A percentile compares a stretch with the other conserved stretches of the same genome.
These are phyloP conservation scores for Solen grandis DNA, from an alignment of 1,140 invertebrate genomes.

Conservation along the genomic window DNA sequence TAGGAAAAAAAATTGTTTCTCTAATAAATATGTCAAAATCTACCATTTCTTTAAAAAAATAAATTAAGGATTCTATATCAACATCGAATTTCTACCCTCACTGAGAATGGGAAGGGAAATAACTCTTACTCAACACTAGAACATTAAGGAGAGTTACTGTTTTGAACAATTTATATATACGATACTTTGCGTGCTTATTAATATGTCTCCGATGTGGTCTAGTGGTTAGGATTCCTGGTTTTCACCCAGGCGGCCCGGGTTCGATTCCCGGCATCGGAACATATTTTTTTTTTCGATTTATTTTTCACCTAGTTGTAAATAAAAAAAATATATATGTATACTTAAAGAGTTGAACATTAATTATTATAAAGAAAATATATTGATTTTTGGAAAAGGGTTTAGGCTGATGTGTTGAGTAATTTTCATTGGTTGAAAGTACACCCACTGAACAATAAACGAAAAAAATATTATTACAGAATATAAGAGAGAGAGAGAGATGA, in stretches of 20 bases:
- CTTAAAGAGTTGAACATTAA: no score
- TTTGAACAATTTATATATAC: not conserved
- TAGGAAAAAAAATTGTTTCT: no score
- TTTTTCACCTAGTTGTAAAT: no score
- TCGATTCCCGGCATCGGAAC: slow-evolving; percentile 75
- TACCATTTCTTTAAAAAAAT: not conserved
- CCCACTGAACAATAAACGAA: no score
- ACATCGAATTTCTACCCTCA: not conserved
- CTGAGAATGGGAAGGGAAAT: not conserved
- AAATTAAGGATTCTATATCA: not conserved
- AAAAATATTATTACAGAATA: no score
- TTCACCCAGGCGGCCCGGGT: slow-evolving; percentile 77
- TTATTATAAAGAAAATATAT: no score
- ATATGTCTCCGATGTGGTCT: slow-evolving; percentile 63
- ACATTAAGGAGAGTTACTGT: not conserved
- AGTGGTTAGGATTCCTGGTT: slow-evolving; percentile 77
- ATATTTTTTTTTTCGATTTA: slow-evolving; percentile 29
- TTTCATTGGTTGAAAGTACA: no score
- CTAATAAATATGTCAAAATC: not conserved
- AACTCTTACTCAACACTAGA: not conserved
- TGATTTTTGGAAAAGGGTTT: no score
- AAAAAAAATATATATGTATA: no score
- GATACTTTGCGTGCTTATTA: not conserved
- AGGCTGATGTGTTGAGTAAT: no score
- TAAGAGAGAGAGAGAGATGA: no score